Base-by-base conservation (phyloP, 2,113 vertebrate genomes). In the Cyprinus carpio region DNA sequence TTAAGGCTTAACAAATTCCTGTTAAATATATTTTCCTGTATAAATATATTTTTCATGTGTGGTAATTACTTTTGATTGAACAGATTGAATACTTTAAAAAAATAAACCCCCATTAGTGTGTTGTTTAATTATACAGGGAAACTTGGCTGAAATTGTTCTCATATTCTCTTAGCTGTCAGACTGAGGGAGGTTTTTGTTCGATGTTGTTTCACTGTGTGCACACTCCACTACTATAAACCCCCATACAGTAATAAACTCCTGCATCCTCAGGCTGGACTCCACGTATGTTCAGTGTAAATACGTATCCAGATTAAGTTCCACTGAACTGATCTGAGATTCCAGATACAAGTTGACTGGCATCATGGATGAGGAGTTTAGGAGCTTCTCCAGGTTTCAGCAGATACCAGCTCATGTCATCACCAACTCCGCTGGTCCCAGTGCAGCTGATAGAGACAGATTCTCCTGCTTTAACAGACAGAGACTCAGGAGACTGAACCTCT, bases 211-310 rank as follows among this genome's bases (percentile, higher is more conserved):
- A 65, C 37, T 65, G 78, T 65, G 60, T 29, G 40, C 43, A 81
- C 34, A 7, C 1, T 1, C 0, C 0, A 0, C 1, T 3, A 31
- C 1, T 0, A 0, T 67, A 67, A 31, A 0, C 0, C 9, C 25
- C 15, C 34, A 58, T 79, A 84, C 86, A 87, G 75, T 83, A 64
- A 77, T 87, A 84, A 65, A 0, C 67, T 75, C 86, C 86, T 43
- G 67, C 51, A 81, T 84, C 82, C 15, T 84, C 82, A 34, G 76
- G 6, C 46, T 81, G 75, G 69, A 65, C 51, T 71, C 15, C 65
- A 81, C 76, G 49, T 12, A 84, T 46, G 10, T 37, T 87, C 15
- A 87, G 67, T 31, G 27, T 79, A 0, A 79, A 79, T 10, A 9
- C 0, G 9, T 0, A 34, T 62, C 6, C 37, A 58, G 0, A 12